phyloP scores from a whole-genome alignment of 2,113 vertebrate genomes.

The Echinops telfairi region DNA sequence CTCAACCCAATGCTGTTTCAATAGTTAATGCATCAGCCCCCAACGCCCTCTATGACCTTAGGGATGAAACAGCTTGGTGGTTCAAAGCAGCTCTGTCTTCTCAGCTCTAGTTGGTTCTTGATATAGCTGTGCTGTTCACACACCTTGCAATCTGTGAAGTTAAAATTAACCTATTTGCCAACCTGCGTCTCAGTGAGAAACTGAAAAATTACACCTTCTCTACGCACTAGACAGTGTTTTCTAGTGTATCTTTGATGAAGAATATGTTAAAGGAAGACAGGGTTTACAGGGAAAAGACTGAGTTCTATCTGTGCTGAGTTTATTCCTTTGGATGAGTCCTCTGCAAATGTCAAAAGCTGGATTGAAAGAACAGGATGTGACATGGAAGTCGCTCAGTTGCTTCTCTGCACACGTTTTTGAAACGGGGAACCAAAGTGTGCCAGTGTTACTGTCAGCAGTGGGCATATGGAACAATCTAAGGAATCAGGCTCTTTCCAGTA shows the following conservation, averaged over 20 bases:
- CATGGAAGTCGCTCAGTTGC: constrained; percentile 65
- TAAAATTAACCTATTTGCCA: constrained; percentile 86
- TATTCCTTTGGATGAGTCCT: constrained; percentile 73
- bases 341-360: constrained; percentile 74
- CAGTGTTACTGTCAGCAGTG: constrained; percentile 82
- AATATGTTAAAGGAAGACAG: constrained; percentile 67
- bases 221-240: constrained; percentile 83
- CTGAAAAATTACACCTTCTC: constrained; percentile 83
- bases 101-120: constrained; percentile 80
- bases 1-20: neutral
- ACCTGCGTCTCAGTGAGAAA: constrained; percentile 82
- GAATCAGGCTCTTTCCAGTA: constrained; percentile 87
- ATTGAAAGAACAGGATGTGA: constrained; percentile 79
- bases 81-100: constrained; percentile 78
- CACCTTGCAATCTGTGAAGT: constrained; percentile 83
- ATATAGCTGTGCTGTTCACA: constrained; percentile 74
- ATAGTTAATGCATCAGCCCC: constrained; percentile 77
- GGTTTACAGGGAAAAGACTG: constrained; percentile 75
- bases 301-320: constrained; percentile 61
- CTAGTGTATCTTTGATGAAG: constrained; percentile 80
- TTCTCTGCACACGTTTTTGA: constrained; percentile 75
- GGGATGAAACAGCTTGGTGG: constrained; percentile 77
- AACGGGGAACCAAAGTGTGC: constrained; percentile 76
- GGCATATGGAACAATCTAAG: constrained; percentile 85
- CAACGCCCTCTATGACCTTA: constrained; percentile 81